phyloP scores from a whole-genome alignment of 2,113 vertebrate species.

The Connochaetes taurinus region DNA sequence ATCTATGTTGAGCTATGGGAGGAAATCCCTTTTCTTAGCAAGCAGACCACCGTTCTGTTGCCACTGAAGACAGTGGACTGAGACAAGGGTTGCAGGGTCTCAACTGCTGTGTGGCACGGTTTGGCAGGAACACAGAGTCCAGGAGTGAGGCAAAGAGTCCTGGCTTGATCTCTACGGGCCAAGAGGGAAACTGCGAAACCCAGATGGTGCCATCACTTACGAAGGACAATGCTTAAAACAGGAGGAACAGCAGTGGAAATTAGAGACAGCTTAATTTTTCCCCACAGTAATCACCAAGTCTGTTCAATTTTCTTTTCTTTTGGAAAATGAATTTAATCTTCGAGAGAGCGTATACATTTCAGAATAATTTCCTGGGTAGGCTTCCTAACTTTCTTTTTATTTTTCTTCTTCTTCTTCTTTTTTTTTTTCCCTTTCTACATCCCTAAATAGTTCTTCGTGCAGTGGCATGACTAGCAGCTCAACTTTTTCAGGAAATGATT shows the following conservation, averaged over 20 bases:
- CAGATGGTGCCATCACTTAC: neutral
- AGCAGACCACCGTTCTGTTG: neutral
- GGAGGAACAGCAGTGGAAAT: neutral
- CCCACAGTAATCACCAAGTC: neutral
- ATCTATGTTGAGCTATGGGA: neutral
- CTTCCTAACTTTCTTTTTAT: neutral
- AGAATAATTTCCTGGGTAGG: constrained; percentile 37
- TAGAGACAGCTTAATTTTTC: neutral
- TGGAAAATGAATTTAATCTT: constrained; percentile 44
- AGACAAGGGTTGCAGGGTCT: neutral
- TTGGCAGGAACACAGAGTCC: neutral
- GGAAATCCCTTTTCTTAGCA: neutral
- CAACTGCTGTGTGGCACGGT: neutral
- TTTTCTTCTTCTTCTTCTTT: no score
- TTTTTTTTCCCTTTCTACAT: neutral
- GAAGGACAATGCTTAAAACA: neutral
- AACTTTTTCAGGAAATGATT: constrained; percentile 56
- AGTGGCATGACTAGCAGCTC: constrained; percentile 28
- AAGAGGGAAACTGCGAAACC: neutral
- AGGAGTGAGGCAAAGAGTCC: fast-evolving
- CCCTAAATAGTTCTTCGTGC: constrained; percentile 51
- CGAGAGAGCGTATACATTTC: constrained; percentile 17
- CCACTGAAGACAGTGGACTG: neutral
- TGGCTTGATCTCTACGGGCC: neutral
- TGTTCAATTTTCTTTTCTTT: constrained; percentile 2